Conservation (phyloP, 2,797 vertebrate species). For the Coregonus ussuriensis region DNA sequence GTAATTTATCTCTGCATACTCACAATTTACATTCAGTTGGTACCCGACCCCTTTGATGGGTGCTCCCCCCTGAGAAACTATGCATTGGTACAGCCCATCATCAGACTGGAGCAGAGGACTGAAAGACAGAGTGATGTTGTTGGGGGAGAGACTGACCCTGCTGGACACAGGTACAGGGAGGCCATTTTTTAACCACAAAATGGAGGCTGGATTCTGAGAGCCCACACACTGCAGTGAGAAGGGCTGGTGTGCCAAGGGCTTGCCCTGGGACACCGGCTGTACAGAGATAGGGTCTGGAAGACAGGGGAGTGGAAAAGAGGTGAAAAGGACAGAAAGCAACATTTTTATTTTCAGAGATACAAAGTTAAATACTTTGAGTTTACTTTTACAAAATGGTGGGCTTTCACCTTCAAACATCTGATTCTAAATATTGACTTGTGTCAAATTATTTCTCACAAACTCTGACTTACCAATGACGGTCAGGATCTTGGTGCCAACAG, state of each 20-base stretch:
- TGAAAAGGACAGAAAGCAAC: not conserved
- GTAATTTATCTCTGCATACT: constrained; percentile 10
- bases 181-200: constrained; percentile 36
- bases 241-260: not conserved
- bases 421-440: not conserved
- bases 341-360: not conserved
- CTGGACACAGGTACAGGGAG: not conserved
- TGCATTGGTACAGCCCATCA: constrained; percentile 45
- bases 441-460: not conserved
- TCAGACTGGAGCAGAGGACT: constrained; percentile 30
- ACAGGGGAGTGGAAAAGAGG: not conserved
- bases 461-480: constrained; percentile 33
- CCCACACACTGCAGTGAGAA: constrained; percentile 43
- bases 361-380: too few species aligned
- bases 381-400: too few species aligned
- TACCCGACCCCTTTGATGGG: constrained; percentile 34
- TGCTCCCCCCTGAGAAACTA: not conserved
- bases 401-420: too few species aligned
- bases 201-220: constrained; percentile 28
- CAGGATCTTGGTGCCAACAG: constrained; percentile 13
- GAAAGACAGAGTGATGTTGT: constrained; percentile 37
- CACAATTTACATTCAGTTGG: constrained; percentile 41
- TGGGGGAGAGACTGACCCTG: constrained; percentile 22
- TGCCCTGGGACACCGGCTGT: not conserved
- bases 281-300: constrained; percentile 42